Percentiles rank a stretch among this genome's conserved stretches.
These are phyloP conservation scores for Isoperla grammatica DNA, from an alignment of 2,888 invertebrate genomes.

Conservation along the genomic window DNA sequence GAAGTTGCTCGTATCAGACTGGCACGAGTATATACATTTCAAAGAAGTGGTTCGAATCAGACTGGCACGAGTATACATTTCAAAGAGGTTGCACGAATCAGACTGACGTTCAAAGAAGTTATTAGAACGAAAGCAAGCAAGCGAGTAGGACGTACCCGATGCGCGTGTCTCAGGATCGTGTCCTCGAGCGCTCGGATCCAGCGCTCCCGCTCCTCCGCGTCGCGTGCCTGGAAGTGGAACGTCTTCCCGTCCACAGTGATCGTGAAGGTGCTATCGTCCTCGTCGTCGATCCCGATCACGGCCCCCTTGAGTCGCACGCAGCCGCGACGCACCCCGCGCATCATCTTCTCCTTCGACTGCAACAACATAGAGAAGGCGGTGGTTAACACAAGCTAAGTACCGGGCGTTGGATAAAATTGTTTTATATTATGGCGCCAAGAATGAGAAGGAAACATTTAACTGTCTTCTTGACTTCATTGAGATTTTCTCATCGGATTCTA, in stretches of 20 bases:
- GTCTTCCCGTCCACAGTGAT: slow-evolving; percentile 99
- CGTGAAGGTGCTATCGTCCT: slow-evolving; percentile 98
- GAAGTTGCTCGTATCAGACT: too few species aligned
- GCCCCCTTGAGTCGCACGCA: slow-evolving; percentile 97
- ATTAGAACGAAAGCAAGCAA: too few species aligned
- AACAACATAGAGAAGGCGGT: slow-evolving; percentile 45
- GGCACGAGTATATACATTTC: too few species aligned
- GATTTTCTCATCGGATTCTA: not conserved
- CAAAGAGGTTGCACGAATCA: too few species aligned
- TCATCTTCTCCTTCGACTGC: slow-evolving; percentile 98
- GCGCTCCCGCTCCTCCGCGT: slow-evolving; percentile 88
- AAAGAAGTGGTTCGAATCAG: too few species aligned
- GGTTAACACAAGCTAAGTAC: slow-evolving; percentile 20
- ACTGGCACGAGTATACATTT: too few species aligned
- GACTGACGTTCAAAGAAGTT: too few species aligned
- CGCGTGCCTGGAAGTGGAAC: slow-evolving; percentile 97
- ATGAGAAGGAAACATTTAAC: slow-evolving; percentile 1
- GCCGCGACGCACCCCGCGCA: slow-evolving; percentile 90
- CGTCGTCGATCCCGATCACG: slow-evolving; percentile 97
- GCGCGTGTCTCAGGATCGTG: slow-evolving; percentile 80
- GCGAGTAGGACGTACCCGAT: slow-evolving; percentile 51
- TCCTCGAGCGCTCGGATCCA: slow-evolving; percentile 96
- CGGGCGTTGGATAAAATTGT: too few species aligned
- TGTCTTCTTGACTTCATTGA: not conserved
- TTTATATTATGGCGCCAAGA: not conserved